Conservation (phyloP, 2,888 invertebrate genomes). For the Sylvicola cinctus region DNA sequence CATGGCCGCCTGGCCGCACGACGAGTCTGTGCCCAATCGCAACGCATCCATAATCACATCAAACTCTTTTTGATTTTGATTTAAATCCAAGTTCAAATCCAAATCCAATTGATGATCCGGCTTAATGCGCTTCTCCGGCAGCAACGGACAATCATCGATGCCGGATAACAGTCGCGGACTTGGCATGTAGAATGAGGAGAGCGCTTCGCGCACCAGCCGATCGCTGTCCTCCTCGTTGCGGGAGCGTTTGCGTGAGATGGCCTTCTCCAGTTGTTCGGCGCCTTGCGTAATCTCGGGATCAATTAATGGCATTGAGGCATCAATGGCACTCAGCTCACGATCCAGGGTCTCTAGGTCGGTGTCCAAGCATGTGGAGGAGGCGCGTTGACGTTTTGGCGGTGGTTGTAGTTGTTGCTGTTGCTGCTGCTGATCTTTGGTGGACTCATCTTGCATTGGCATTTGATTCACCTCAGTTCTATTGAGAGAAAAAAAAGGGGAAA, state of each 20-base stretch:
- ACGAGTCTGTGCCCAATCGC: conserved; percentile 18
- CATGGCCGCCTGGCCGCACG: conserved; percentile 33
- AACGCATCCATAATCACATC: conserved; percentile 27
- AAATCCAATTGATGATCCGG: conserved; percentile 9
- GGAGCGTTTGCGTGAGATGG: conserved; percentile 22
- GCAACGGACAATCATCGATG: conserved; percentile 35
- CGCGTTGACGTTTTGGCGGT: conserved; percentile 9
- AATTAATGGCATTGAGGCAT: conserved; percentile 25
- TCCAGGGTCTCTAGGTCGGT: conserved; percentile 26
- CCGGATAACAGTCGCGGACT: conserved; percentile 45
- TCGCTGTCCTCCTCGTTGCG: conserved; percentile 39
- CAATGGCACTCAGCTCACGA: conserved; percentile 25
- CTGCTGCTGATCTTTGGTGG: conserved; percentile 6
- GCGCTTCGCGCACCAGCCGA: conserved; percentile 43
- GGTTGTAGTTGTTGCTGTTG: conserved; percentile 2
- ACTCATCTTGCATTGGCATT: conserved; percentile 7
- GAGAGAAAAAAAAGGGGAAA: not conserved
- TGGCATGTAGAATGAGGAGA: conserved; percentile 50
- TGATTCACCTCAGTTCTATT: conserved; percentile 5
- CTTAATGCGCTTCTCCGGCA: conserved; percentile 6
- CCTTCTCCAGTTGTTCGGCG: conserved; percentile 24
- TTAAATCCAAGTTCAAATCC: conserved; percentile 12
- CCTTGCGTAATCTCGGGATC: conserved; percentile 27
- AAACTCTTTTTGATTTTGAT: conserved; percentile 26
- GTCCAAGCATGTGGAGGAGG: conserved; percentile 14